Evolutionary conservation across 2,888 invertebrate genomes (phyloP).

Genomic region (Lasiommata megera): DNA sequence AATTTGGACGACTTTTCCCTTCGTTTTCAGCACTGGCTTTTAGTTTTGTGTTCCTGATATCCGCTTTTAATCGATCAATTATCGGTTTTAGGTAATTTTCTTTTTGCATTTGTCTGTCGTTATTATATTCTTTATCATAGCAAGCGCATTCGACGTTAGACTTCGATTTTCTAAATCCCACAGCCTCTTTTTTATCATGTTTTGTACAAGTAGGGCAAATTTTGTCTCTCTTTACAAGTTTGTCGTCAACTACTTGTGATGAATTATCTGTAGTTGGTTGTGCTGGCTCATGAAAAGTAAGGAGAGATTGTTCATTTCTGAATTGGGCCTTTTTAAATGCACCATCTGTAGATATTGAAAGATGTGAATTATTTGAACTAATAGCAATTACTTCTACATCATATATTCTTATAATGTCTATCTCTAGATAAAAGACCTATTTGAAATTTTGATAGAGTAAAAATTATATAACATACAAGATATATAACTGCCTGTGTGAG

Average conservation of each 20-base stretch:
- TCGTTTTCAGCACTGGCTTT: neutral
- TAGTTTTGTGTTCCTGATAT: neutral
- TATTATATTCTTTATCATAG: neutral
- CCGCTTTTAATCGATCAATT: neutral
- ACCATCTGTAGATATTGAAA: conserved; percentile 9
- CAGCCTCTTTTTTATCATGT: neutral
- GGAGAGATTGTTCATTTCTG: conserved; percentile 25
- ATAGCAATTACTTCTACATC: neutral
- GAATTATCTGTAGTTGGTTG: neutral
- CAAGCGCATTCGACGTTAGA: conserved; percentile 3
- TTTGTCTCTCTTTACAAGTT: neutral
- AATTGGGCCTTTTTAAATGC: conserved; percentile 28
- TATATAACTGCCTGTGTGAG: too few species aligned
- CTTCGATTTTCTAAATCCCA: neutral
- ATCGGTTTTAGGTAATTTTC: neutral
- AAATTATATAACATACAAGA: too few species aligned
- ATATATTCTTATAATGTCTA: neutral
- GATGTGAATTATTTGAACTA: neutral
- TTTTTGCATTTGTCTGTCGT: neutral
- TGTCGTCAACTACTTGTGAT: neutral
- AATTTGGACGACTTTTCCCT: neutral
- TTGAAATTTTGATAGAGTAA: too few species aligned
- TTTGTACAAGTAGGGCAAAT: neutral
- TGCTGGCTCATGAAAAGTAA: conserved; percentile 24
- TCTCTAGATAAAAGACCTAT: too few species aligned